These are phyloP conservation scores for Chromoteleia sp. DNA, from an alignment of 2,888 invertebrate genomes.

Conservation along the genomic window DNA sequence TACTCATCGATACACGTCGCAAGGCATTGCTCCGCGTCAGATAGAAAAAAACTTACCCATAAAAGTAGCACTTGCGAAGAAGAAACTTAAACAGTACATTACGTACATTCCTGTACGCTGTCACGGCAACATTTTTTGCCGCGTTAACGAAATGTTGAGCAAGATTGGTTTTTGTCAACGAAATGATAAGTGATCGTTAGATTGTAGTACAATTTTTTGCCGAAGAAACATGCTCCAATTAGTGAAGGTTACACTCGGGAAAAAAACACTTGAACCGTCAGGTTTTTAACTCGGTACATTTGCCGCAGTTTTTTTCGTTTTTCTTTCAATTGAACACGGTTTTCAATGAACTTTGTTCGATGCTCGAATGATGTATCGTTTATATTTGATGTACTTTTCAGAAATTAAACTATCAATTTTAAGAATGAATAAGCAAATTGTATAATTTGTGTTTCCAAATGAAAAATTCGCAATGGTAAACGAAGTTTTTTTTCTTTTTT, in stretches of 20 bases:
- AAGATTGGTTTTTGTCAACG: conserved; percentile 18
- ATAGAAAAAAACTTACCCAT: conserved; percentile 21
- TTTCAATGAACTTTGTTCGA: not conserved
- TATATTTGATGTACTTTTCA: too few relatives aligned
- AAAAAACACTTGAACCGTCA: not conserved
- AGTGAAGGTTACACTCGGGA: conserved; percentile 18
- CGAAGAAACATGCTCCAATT: conserved; percentile 19
- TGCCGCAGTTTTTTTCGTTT: not conserved
- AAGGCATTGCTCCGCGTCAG: conserved; percentile 9
- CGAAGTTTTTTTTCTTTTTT: too few relatives aligned
- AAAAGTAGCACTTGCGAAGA: conserved; percentile 10
- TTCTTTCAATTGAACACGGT: not conserved
- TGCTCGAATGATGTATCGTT: not conserved
- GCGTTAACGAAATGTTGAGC: conserved; percentile 18
- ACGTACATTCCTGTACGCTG: conserved; percentile 4
- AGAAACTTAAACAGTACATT: conserved; percentile 33
- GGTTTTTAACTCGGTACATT: conserved; percentile 1
- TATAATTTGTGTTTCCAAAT: too few relatives aligned
- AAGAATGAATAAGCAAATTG: too few relatives aligned
- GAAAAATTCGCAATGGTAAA: too few relatives aligned
- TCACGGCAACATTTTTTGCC: conserved; percentile 5
- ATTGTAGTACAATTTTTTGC: conserved; percentile 16
- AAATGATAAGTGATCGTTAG: conserved; percentile 28
- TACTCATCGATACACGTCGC: conserved; percentile 54
- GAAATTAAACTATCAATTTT: too few relatives aligned